Conservation (phyloP, 2,888 invertebrate genomes). For the Cerastis rubricosa region DNA sequence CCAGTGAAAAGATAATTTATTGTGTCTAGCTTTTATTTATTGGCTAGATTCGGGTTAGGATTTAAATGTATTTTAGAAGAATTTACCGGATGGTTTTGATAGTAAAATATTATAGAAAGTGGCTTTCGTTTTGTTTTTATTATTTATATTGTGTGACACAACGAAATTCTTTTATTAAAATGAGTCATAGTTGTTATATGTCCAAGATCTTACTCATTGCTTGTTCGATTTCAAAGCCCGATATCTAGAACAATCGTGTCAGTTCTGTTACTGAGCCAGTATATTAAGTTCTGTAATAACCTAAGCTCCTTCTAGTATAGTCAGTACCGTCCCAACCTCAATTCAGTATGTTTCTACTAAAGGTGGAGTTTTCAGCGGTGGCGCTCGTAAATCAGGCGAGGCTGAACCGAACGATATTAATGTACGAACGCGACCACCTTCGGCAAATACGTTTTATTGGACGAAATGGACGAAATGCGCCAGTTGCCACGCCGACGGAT, state of each 20-base stretch:
- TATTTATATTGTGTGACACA: neutral
- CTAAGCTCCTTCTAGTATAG: neutral
- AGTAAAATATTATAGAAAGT: conserved; percentile 21
- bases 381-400: conserved; percentile 72
- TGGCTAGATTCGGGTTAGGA: conserved; percentile 20
- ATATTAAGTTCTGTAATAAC: neutral
- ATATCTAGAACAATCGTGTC: neutral
- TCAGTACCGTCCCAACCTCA: conserved; percentile 10
- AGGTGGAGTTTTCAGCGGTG: conserved; percentile 73
- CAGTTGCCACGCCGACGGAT: conserved; percentile 54
- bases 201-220: neutral
- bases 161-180: neutral
- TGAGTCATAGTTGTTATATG: neutral
- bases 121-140: conserved; percentile 11
- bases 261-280: neutral
- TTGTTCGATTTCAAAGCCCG: neutral
- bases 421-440: conserved; percentile 70
- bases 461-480: conserved; percentile 66
- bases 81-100: conserved; percentile 29
- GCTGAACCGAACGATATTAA: conserved; percentile 71
- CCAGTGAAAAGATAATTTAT: conserved; percentile 42
- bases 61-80: conserved; percentile 30
- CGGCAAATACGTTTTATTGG: conserved; percentile 72
- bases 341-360: conserved; percentile 59
- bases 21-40: conserved; percentile 46